Base-by-base conservation (phyloP, 2,888 invertebrate genomes). In the Cantharis rufa region DNA sequence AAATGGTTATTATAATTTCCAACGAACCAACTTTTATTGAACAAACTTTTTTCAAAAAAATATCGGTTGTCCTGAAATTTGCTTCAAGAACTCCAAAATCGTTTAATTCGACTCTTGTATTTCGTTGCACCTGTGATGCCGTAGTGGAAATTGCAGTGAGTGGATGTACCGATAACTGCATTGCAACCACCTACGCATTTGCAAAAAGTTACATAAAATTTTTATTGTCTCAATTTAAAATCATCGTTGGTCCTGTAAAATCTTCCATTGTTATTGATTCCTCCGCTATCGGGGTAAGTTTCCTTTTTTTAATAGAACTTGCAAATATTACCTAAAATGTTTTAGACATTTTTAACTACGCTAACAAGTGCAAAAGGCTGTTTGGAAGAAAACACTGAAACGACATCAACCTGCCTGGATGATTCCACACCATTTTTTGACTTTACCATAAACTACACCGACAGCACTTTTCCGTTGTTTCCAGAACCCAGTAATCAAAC, bases 141-240 rank as follows among this genome's bases (percentile, higher is more conserved):
- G 48, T 62, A 0, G 80, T 69, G 61, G 66, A 70, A 0, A 61
- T 85, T 10, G 69, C 71, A n/a, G 74, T 86, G 1, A 81, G 77
- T 63, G 83, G 82, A 5, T 81, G 83, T 13, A 83, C 86, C 3
- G 87, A 88, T 74, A 86, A 87, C 70, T 85, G 85, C 76, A 78
- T 85, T 15, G 70, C 88, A 24, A 86, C 88, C 0, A 87, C 85
- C 13, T 85, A 88, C 63, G 79, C 82, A 1, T 83, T 83, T 75
- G 15, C 79, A n/a, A 13, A n/a, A 28, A 7, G 10, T 15, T 74
- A 71, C n/a, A 16, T 64, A 11, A 74, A 70, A 10, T 66, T n/a
- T 48, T n/a, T 63, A 16, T 69, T 77, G 5, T 24, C 18, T 5
- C n/a, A n/a, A 3, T 13, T 5, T n/a, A 48, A 7, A n/a, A 7